These are phyloP conservation scores for Pimpla rufipes DNA, from an alignment of 2,888 invertebrate genomes.

Conservation along the genomic window DNA sequence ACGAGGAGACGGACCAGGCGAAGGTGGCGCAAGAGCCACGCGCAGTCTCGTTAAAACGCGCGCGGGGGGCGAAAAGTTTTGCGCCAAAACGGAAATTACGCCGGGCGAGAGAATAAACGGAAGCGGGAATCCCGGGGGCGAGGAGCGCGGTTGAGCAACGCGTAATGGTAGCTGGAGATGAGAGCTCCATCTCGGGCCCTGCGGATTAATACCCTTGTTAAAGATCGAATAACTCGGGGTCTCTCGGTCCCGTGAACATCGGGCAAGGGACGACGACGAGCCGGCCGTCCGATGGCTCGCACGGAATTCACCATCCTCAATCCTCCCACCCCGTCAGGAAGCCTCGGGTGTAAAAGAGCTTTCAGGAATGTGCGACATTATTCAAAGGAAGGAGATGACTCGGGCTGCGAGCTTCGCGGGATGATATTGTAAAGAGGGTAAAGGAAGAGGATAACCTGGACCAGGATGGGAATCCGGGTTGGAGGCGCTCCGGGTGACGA, in stretches of 20 bases:
- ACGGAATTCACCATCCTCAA: slow-evolving; percentile 41
- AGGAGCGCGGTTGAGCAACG: slow-evolving; percentile 11
- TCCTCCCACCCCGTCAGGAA: background rate
- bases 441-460: slow-evolving; percentile 48
- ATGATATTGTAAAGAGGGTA: slow-evolving; percentile 56
- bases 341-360: slow-evolving; percentile 46
- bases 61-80: slow-evolving; percentile 59
- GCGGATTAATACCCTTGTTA: slow-evolving; percentile 68
- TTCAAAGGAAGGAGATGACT: slow-evolving; percentile 62
- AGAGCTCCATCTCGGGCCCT: slow-evolving; percentile 40
- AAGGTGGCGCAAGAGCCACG: background rate
- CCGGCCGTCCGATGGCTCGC: slow-evolving; percentile 17
- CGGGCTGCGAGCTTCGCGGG: slow-evolving; percentile 36
- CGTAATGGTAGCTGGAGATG: slow-evolving; percentile 19
- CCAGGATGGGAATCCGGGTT: no score
- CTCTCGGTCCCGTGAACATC: slow-evolving; percentile 59
- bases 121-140: background rate
- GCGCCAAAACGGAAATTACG: slow-evolving; percentile 49
- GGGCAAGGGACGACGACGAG: slow-evolving; percentile 17
- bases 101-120: slow-evolving; percentile 55
- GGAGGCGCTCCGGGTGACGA: no score
- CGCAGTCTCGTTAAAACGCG: slow-evolving; percentile 29
- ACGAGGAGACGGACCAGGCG: background rate
- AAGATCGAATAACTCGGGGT: slow-evolving; percentile 66
- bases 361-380: slow-evolving; percentile 59